phyloP scores from a whole-genome alignment of 2,888 invertebrate species.

The Hemistola chrysoprasaria region DNA sequence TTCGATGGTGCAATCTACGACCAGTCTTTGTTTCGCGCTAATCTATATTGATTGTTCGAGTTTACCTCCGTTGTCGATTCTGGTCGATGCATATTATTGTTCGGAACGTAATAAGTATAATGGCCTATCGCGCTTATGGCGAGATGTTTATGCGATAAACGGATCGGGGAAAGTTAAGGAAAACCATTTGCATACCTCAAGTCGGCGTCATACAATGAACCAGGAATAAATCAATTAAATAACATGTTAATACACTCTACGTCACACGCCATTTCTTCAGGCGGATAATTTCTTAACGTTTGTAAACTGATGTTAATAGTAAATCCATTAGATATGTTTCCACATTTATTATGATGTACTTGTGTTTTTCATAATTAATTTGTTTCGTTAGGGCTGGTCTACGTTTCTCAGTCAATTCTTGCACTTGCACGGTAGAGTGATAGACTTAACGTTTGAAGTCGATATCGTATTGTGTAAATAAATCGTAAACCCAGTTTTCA shows the following conservation, averaged over 20 bases:
- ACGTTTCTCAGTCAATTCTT: slow-evolving; percentile 1
- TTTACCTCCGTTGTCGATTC: slow-evolving; percentile 24
- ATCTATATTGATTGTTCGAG: slow-evolving; percentile 37
- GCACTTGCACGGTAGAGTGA: slow-evolving; percentile 46
- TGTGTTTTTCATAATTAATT: slow-evolving; percentile 20
- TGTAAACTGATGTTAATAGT: slow-evolving; percentile 19
- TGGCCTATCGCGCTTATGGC: slow-evolving; percentile 8
- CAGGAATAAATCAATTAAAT: slow-evolving; percentile 6
- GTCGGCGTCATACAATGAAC: not conserved
- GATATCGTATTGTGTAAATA: slow-evolving; percentile 78
- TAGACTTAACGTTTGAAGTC: slow-evolving; percentile 68
- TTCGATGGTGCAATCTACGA: slow-evolving; percentile 41
- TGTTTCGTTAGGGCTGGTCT: slow-evolving; percentile 5
- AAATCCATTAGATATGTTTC: slow-evolving; percentile 26
- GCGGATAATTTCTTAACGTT: slow-evolving; percentile 16
- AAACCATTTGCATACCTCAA: not conserved
- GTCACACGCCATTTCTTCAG: slow-evolving; percentile 15
- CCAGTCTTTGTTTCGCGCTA: slow-evolving; percentile 42
- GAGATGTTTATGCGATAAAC: not conserved
- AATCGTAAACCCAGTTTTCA: slow-evolving; percentile 82
- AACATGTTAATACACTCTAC: slow-evolving; percentile 6
- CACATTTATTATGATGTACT: slow-evolving; percentile 11
- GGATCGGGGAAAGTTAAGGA: too few species aligned
- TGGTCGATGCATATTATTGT: slow-evolving; percentile 17
- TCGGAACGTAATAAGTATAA: slow-evolving; percentile 14